These are phyloP conservation scores for Acanthis flammea DNA, from an alignment of 2,797 vertebrate genomes.

Conservation along the genomic window DNA sequence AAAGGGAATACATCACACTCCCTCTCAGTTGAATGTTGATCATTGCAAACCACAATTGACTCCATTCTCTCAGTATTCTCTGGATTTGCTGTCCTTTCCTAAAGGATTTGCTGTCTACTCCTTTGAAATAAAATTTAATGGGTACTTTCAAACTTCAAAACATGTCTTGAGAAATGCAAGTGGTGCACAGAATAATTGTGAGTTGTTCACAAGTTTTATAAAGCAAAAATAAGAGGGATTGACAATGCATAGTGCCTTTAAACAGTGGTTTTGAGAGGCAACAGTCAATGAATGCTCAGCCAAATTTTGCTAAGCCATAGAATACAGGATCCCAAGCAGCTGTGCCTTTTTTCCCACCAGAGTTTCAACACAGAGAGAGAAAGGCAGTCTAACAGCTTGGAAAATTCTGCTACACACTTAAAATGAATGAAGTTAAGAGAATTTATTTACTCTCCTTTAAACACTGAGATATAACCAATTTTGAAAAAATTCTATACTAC, in stretches of 20 bases:
- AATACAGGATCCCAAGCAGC: not conserved
- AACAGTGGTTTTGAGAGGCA: not conserved
- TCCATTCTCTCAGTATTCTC: not conserved
- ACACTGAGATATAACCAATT: not conserved
- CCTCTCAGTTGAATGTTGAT: not conserved
- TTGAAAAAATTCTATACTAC: not conserved
- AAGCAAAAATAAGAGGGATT: not conserved
- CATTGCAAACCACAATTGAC: not conserved
- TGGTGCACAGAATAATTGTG: not conserved
- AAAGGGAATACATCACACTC: not conserved
- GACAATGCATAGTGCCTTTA: not conserved
- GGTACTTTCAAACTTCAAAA: not conserved
- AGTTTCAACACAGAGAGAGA: not conserved
- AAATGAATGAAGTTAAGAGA: not conserved
- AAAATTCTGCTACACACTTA: not conserved
- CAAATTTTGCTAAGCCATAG: not conserved
- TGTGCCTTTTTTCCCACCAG: not conserved
- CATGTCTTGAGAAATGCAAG: not conserved
- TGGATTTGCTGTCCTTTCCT: not conserved
- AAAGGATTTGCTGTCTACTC: not conserved
- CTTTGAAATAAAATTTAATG: not conserved
- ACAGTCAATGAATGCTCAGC: rapidly evolving
- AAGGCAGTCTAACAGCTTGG: not conserved
- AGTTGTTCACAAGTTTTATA: not conserved
- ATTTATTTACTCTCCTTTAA: not conserved